Base-by-base conservation (phyloP, 2,113 vertebrate genomes). In the Hepsetus odoe region DNA sequence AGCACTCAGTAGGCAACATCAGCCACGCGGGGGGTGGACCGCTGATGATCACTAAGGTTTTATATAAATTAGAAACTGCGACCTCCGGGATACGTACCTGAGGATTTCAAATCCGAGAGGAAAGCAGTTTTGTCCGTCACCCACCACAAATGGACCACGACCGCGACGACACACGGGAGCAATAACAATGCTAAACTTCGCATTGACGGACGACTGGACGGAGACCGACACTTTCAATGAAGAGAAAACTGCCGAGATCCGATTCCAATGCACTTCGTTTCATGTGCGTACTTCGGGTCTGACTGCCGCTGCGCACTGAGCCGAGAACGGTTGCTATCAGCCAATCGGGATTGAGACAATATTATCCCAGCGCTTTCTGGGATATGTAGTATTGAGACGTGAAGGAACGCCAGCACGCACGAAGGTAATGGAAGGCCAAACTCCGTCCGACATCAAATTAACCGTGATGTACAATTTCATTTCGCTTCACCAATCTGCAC, bases 141-240 rank as follows among this genome's bases (percentile, higher is more conserved):
- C 91, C 93, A 90, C 95, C 95, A 96, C 89, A 96, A 92, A 92
- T 96, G 96, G 89, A 97, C 89, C 90, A 93, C 91, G 80, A 95
- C 94, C 92, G 93, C 96, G 88, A 96, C 83, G 84, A 93, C 93
- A 90, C 95, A 96, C 87, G 95, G 94, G 82, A 94, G 91, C 89
- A 93, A 78, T 85, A 94, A 79, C 90, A 95, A 91, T 85, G 94
- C 89, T 89, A 94, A 93, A 89, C 93, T 95, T 91, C 95, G 94
- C 96, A 96, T 97, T 94, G 96, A 95, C 91, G 87, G 85, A 88
- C 85, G 83, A 82, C 90, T 91, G 85, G 83, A 86, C 82, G 81
- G 80, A 81, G 77, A 55, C 44, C 79, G 85, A 75, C 79, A n/a
- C n/a, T n/a, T n/a, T 88, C 82, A 85, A 87, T 85, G 80, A 72